Percentiles rank a stretch among this genome's conserved stretches.
phyloP scores from a whole-genome alignment of 2,797 vertebrate genomes.

The Phrynocephalus forsythii region DNA sequence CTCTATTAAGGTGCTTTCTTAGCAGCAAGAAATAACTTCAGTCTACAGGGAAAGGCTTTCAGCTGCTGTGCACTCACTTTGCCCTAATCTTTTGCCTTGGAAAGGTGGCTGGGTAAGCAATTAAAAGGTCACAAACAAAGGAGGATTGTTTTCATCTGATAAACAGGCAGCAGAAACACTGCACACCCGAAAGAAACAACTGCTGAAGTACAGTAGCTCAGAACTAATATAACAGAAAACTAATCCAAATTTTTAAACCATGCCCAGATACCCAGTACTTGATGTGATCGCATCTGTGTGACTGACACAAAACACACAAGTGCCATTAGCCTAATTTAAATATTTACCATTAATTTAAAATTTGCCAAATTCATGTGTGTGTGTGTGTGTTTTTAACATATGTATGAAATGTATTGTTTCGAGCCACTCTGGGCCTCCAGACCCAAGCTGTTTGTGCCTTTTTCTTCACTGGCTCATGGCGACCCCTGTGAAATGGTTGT shows the following conservation, averaged over 20 bases:
- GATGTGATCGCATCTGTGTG: not conserved
- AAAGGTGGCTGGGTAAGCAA: conserved; percentile 31
- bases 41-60: not conserved
- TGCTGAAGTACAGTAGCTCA: not conserved
- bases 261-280: not conserved
- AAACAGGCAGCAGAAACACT: conserved; percentile 6
- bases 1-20: not conserved
- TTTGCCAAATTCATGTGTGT: not conserved
- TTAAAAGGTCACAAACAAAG: conserved; percentile 41
- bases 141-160: conserved; percentile 32
- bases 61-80: not conserved
- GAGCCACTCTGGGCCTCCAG: too few relatives aligned
- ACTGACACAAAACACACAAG: not conserved
- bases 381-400: not conserved
- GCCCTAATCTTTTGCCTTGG: conserved; percentile 25
- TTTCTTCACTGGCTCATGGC: too few relatives aligned
- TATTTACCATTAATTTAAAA: not conserved
- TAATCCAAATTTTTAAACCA: not conserved
- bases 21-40: not conserved
- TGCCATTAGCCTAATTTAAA: not conserved
- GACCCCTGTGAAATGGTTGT: too few relatives aligned
- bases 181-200: not conserved
- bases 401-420: not conserved
- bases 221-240: not conserved
- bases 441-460: too few relatives aligned